Base-by-base conservation (phyloP, 1,140 invertebrate species). In the Leguminivora glycinivorella region DNA sequence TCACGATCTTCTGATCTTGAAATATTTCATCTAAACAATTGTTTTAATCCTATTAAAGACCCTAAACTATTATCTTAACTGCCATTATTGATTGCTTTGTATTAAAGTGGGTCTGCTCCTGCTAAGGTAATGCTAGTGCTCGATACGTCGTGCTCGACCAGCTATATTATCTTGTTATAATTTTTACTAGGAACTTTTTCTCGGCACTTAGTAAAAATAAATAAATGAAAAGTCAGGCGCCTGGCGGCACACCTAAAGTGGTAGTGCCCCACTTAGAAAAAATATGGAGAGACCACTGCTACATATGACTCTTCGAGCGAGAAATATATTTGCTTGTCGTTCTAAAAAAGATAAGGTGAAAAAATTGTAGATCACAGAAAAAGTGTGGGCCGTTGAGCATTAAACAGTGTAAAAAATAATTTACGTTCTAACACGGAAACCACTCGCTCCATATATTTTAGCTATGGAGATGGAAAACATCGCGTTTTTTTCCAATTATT, bases 321-420 rank as follows among this genome's bases (percentile, higher is more conserved):
- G 7, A 22, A 52, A 9, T 9, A 52, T 52, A n/a, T 22, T 52
- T 52, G 9, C 47, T 52, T 9, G 47, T 47, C 43, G 43, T 22
- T 6, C 6, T 52, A 52, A 22, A 52, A 19, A 52, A 52, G 17
- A 43, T 10, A 34, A 12, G 9, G 12, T 10, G 34, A 34, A 38
- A 38, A 38, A 43, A 43, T 17, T n/a, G 5, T n/a, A 43, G 40
- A 4, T 3, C 4, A n/a, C 40, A 43, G 29, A 31, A 31, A 31
- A 31, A 31, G 40, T 43, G 40, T n/a, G 40, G 6, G 40, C 40
- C 40, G n/a, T 7, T 17, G 40, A 43, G 14, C 40, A 17, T 43
- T 38, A 38, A 38, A 38, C 34, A 38, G 40, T 17, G 40, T 43
- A 43, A 43, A 43, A 43, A 43, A 43, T 43, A 43, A 43, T 43